These are phyloP conservation scores for Zaprionus obscuricornis DNA, from an alignment of 2,888 invertebrate species.

Conservation along the genomic window DNA sequence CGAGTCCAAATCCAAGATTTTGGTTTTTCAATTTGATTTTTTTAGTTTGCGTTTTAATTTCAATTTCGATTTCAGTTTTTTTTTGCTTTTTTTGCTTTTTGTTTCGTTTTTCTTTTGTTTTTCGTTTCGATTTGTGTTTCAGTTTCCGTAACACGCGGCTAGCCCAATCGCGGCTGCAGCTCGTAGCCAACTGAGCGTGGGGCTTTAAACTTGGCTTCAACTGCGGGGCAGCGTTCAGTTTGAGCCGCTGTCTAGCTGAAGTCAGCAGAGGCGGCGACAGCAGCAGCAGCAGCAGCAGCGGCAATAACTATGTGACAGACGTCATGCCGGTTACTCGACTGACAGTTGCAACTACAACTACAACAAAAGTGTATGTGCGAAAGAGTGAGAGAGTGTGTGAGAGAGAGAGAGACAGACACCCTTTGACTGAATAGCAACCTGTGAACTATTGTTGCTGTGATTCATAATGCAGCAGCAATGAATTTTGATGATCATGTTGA, in stretches of 20 bases:
- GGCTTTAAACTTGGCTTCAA: conserved; percentile 39
- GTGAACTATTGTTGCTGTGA: conserved; percentile 41
- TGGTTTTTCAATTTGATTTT: conserved; percentile 22
- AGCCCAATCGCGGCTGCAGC: conserved; percentile 71
- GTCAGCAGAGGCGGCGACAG: conserved; percentile 18
- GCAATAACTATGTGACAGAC: conserved; percentile 17
- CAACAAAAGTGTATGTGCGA: background rate
- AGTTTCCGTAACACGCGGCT: conserved; percentile 61
- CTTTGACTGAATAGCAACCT: conserved; percentile 15
- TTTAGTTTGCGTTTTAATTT: too few species aligned
- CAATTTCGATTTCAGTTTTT: conserved; percentile 15
- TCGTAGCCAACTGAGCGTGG: conserved; percentile 65
- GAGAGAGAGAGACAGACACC: conserved; percentile 3
- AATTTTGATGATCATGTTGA: too few species aligned
- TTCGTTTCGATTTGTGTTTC: conserved; percentile 21
- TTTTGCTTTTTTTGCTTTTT: conserved; percentile 15
- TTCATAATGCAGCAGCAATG: conserved; percentile 43
- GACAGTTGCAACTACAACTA: conserved; percentile 1
- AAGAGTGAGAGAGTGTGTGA: conserved; percentile 11
- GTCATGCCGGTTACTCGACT: conserved; percentile 44
- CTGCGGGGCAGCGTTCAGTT: conserved; percentile 16
- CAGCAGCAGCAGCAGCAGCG: conserved; percentile 11
- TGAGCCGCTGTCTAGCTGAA: conserved; percentile 31
- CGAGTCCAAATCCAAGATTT: conserved; percentile 29
- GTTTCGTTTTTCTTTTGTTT: conserved; percentile 19